Conservation (phyloP, 1,140 invertebrate genomes). For the Spodoptera frugiperda region DNA sequence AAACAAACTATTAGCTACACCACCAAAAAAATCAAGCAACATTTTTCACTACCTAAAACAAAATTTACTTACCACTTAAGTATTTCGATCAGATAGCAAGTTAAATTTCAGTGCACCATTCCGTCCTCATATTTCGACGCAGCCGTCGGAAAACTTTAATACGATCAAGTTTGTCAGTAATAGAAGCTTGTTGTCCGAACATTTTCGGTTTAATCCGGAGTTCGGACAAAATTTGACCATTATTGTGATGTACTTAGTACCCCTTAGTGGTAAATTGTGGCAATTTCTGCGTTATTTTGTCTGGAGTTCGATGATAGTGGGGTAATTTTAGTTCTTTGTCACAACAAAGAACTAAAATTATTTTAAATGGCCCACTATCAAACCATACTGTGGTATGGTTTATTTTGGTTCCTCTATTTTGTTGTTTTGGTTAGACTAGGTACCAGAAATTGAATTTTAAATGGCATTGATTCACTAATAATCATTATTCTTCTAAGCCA, state of each 20-base stretch:
- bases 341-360: no score
- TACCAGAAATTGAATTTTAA: no score
- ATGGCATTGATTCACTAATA: no score
- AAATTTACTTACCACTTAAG: slow-evolving; percentile 36
- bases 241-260: slow-evolving; percentile 57
- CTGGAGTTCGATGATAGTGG: not conserved
- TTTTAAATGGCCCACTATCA: no score
- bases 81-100: slow-evolving; percentile 45
- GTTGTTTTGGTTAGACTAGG: no score
- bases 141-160: slow-evolving; percentile 63
- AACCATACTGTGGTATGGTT: no score
- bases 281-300: slow-evolving; percentile 53
- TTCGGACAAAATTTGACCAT: slow-evolving; percentile 61
- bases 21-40: not conserved
- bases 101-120: slow-evolving; percentile 48
- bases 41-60: slow-evolving; percentile 29
- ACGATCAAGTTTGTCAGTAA: slow-evolving; percentile 66
- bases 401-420: no score
- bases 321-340: not conserved
- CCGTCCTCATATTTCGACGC: slow-evolving; percentile 57
- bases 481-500: no score
- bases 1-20: no score
- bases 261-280: slow-evolving; percentile 61
- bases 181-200: slow-evolving; percentile 49
- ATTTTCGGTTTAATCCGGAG: slow-evolving; percentile 52